Base-by-base conservation (phyloP, 37 sponge, comb jelly and placozoan genomes). In the Eunapius fragilis region DNA sequence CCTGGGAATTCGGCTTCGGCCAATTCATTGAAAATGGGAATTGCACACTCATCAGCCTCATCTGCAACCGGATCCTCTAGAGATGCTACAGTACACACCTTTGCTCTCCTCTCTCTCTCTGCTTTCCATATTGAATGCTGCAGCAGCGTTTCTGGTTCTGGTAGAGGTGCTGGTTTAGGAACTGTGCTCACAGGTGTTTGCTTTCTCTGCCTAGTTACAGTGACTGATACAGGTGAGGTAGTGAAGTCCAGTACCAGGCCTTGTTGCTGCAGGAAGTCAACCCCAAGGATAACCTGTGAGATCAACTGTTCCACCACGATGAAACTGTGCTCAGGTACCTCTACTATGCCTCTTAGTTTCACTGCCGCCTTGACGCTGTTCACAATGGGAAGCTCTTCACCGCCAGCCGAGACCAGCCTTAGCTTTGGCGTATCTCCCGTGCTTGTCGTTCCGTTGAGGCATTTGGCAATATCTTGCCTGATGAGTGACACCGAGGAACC, bases 261-360 rank as follows among this genome's bases (percentile, higher is more conserved):
- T 35, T 80, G 31, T 27, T 37, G 69, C 11, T 78, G 73, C 31
- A 81, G 26, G 67, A 87, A 92, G 80, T 92, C 88, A 37, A 87
- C 76, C 27, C 92, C n/a, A n/a, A n/a, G n/a, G n/a, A n/a, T n/a
- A n/a, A n/a, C n/a, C 88, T 68, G 88, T 27, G 76, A 75, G 17
- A 92, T 72, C 45, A 92, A 49, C 30, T 34, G 80, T 11, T 86
- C 32, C 7, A 92, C 92, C 7, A 92, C 92, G 27, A 84, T 69
- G 74, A 92, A 92, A 6, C 84, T 36, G 45, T 87, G 92, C 5
- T 87, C 58, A 69, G 84, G 92, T 6, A 67, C 14, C 2, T 68
- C n/a, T 22, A 78, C 45, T 17, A 80, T 73, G 35, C 80, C 67
- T 37, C 85, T 88, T 41, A 41, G 41, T 6, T 41, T 41, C 41